Evolutionary conservation across 2,113 vertebrate species (phyloP).

Genomic region (Pelusios castaneus): DNA sequence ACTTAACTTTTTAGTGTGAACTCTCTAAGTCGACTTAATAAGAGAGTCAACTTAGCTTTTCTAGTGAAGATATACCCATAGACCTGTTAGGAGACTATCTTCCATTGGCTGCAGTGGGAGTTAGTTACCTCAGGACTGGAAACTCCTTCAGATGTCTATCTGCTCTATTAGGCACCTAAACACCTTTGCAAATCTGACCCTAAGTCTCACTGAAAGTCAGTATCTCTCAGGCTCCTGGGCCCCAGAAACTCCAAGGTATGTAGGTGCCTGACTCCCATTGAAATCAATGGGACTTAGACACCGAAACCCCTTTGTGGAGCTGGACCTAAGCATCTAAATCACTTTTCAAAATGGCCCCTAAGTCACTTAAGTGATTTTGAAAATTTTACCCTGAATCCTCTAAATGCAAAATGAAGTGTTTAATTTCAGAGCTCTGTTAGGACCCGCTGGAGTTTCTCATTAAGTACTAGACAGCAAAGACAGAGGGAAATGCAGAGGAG

Average conservation of each 20-base stretch:
- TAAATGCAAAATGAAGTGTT: neutral
- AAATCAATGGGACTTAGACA: neutral
- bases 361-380: neutral
- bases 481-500: too few relatives aligned
- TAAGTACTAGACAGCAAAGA: too few relatives aligned
- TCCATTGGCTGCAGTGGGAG: neutral
- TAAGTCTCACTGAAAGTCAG: neutral
- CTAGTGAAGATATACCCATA: too few relatives aligned
- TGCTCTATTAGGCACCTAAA: neutral
- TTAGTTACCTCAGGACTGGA: neutral
- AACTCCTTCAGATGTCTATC: neutral
- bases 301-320: neutral
- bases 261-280: neutral
- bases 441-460: too few relatives aligned
- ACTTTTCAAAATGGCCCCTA: neutral
- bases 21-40: too few relatives aligned
- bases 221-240: neutral
- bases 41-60: too few relatives aligned
- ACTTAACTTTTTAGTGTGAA: too few relatives aligned
- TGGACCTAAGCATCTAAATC: too few relatives aligned
- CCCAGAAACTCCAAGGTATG: neutral
- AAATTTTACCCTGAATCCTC: neutral
- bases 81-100: neutral
- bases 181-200: neutral
- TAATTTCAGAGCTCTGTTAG: neutral